Base-by-base conservation (phyloP, 2,888 invertebrate species). In the Andrena hattorfiana region DNA sequence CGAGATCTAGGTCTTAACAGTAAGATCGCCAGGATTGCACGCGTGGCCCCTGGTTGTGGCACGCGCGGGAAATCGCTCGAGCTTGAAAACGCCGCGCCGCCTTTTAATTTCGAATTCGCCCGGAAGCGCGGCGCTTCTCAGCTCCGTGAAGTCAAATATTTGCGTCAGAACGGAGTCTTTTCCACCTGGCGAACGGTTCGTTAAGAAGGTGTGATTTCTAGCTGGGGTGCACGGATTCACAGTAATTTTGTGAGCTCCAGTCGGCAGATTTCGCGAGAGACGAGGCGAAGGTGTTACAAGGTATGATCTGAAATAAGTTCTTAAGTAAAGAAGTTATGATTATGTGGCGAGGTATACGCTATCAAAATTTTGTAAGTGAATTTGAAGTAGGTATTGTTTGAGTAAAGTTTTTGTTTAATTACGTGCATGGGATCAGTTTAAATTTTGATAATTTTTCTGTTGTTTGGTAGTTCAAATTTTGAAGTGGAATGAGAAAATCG, bases 1-100 rank as follows among this genome's bases (percentile, higher is more conserved):
- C 28, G 74, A 82, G 77, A 85, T 85, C 79, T 84, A 85, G 74
- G 77, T 80, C 85, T 85, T 85, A 77, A 42, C 13, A 42, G 42
- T 42, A 42, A 74, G 83, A 85, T 82, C 69, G 28, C n/a, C 48
- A 64, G 80, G 60, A 80, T 71, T 80, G 70, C 67, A 42, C 54
- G 69, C 54, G 42, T 28, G 2, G 48, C 16, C 13, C 51, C 59
- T 16, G 35, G 26, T 59, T 77, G 59, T 59, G 49, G 62, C 77
- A 60, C 70, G 64, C 35, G 64, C 60, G 28, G 30, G 16, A 60
- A 71, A 75, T 75, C 67, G 48, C 70, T 66, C 32, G 28, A 67
- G n/a, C 64, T 48, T 23, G 8, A 3, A 16, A 23, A 13, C 42
- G 42, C 42, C 20, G 20, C 4, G 51, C 32, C 56, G 56, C 35